Evolutionary conservation across 2,113 vertebrate genomes (phyloP).

Genomic region (Alligator mississippiensis): DNA sequence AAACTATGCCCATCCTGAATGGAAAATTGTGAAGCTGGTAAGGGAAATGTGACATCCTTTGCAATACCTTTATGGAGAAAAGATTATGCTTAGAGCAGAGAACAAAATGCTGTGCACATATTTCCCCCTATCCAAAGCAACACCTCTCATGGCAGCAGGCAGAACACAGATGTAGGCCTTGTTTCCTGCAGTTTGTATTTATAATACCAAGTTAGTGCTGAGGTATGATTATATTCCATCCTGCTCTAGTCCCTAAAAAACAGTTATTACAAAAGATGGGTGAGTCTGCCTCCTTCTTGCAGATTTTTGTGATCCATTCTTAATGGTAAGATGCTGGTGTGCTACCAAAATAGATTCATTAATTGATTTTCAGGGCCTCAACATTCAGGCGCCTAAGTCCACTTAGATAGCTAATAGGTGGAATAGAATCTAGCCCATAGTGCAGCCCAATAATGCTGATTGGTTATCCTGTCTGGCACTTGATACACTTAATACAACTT

Average conservation of each 20-base stretch:
- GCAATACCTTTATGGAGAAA: neutral
- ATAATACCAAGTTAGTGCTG: neutral
- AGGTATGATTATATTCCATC: no score
- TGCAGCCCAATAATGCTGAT: neutral
- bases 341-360: no score
- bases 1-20: neutral
- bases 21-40: neutral
- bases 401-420: no score
- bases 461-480: neutral
- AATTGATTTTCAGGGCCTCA: no score
- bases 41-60: neutral
- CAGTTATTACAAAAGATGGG: no score
- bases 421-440: neutral
- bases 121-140: neutral
- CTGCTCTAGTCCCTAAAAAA: no score
- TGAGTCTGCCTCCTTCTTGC: no score
- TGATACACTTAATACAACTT: neutral
- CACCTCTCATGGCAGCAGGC: neutral
- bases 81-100: neutral
- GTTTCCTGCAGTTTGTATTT: neutral
- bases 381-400: no score
- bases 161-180: neutral
- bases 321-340: no score
- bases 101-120: neutral
- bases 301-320: no score